These are phyloP conservation scores for Limnephilus lunatus DNA, from an alignment of 2,888 invertebrate genomes.

Conservation along the genomic window DNA sequence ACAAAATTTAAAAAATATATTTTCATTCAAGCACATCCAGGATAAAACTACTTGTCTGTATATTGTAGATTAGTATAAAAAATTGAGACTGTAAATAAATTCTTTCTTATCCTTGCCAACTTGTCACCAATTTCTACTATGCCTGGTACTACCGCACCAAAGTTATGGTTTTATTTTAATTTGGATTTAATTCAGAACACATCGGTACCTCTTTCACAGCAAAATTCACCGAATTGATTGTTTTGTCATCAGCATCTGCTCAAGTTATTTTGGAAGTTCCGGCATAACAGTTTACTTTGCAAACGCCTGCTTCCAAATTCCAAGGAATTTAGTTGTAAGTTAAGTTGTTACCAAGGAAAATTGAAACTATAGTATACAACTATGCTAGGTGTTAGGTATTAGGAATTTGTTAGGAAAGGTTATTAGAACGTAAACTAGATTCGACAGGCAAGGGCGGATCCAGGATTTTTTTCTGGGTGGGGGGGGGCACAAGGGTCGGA, in stretches of 20 bases:
- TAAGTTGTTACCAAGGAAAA: neutral
- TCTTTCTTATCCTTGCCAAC: no score
- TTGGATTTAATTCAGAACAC: no score
- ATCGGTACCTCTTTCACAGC: neutral
- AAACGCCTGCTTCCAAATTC: neutral
- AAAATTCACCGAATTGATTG: constrained; percentile 15
- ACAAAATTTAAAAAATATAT: no score
- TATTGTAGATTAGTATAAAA: no score
- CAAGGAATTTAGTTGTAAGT: neutral
- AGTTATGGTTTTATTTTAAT: no score
- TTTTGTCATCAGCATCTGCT: constrained; percentile 16
- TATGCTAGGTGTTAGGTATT: neutral
- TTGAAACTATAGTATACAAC: neutral
- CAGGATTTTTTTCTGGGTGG: no score
- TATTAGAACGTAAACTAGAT: neutral
- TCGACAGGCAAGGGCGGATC: no score
- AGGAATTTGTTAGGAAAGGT: neutral
- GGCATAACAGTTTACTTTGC: neutral
- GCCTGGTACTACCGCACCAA: neutral
- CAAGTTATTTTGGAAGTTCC: constrained; percentile 19
- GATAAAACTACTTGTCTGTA: no score
- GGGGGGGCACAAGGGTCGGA: no score
- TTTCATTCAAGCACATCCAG: no score
- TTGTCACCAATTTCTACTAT: no score
- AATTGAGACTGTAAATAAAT: no score